Evolutionary conservation across 2,888 invertebrate species (phyloP), one percentile per base, ranked within the genome.

Genomic region (Coremacera marginata): DNA sequence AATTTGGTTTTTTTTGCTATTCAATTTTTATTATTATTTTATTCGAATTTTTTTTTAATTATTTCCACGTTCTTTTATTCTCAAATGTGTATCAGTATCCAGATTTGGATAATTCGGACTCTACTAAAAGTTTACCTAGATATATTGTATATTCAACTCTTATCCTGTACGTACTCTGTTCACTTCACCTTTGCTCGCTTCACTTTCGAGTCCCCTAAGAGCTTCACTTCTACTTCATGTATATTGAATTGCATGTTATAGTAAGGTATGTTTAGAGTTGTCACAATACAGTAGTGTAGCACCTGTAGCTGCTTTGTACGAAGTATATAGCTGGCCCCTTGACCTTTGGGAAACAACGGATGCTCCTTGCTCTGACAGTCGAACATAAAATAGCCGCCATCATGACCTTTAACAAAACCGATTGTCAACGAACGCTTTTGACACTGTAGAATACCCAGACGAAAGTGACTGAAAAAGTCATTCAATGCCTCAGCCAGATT

Each of bases 341-440:
- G 89, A 16, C 91, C 90, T 0, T 92, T 91, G 34, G 90, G 86
- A 84, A 93, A 94, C 83, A 93, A 86, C 0, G 93, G 93, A 3
- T 90, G 87, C 5, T 93, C 93, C 81, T 89, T 88, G 76, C 91
- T 91, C 86, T 93, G 92, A 81, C 92, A 92, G 83, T 94, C 94
- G 84, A 91, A 93, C 92, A 94, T 91, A 81, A 93, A 93, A 83
- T 92, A 94, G 19, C 93, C 93, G 11, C 86, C 83, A 14, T 85
- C 84, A 25, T 27, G 8, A 27, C 14, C 27, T 9, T 22, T 16
- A 1, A 25, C 27, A 27, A 22, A 27, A 14, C 92, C 92, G 81
- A 92, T 91, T 9, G 91, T 90, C 77, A 91, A 84, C 72, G 91
- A 91, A 75, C 91, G 91, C 14, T 87, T 86, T 0, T 90, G 90